These are phyloP conservation scores for Myiopsitta monachus DNA, from an alignment of 2,113 vertebrate genomes.

Conservation along the genomic window DNA sequence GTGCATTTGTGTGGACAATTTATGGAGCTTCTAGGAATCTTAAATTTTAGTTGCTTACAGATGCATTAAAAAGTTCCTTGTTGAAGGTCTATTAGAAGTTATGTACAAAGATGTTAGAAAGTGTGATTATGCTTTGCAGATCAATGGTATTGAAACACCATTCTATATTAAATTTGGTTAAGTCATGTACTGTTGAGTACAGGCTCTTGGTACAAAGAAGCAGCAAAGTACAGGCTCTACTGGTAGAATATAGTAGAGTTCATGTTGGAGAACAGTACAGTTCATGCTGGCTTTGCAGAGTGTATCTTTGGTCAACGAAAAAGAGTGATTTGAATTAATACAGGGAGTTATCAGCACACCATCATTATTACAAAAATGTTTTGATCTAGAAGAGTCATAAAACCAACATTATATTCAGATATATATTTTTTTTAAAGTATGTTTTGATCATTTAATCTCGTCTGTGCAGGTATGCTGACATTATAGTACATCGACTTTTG, in stretches of 20 bases:
- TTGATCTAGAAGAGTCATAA: not conserved
- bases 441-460: not conserved
- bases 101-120: not conserved
- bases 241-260: not conserved
- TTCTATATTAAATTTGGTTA: not conserved
- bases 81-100: not conserved
- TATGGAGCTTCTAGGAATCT: not conserved
- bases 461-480: conserved; percentile 87
- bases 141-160: not conserved
- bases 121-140: not conserved
- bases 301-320: not conserved
- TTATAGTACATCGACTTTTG: conserved; percentile 93
- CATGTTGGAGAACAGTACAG: not conserved
- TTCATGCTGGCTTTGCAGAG: not conserved
- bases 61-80: rapidly evolving
- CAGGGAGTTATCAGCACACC: not conserved
- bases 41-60: not conserved
- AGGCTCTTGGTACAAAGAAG: not conserved
- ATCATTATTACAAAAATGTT: not conserved
- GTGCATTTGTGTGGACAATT: not conserved
- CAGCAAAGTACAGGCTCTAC: not conserved
- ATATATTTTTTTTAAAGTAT: not conserved
- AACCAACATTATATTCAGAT: not conserved
- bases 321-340: not conserved
- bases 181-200: not conserved